These are phyloP conservation scores for Zaprionus gabonicus DNA, from an alignment of 1,140 invertebrate genomes.

Conservation along the genomic window DNA sequence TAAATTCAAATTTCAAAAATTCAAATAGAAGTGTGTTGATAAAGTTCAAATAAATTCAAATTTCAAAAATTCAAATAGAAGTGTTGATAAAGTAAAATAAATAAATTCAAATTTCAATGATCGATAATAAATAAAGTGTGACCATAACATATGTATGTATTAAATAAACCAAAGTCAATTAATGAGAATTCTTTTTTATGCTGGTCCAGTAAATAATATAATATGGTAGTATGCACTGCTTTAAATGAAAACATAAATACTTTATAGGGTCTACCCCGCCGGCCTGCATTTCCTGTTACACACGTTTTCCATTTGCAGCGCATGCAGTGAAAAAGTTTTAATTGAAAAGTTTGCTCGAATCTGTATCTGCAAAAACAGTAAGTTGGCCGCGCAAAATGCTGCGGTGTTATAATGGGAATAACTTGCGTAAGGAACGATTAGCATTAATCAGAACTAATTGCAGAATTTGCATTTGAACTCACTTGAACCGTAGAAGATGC, in stretches of 20 bases:
- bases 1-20: too few species aligned
- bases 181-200: too few species aligned
- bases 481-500: not conserved
- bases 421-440: not conserved
- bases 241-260: not conserved
- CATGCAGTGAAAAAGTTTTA: slow-evolving; percentile 56
- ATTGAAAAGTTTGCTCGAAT: slow-evolving; percentile 73
- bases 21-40: too few species aligned
- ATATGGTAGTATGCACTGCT: not conserved
- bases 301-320: not conserved
- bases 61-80: too few species aligned
- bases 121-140: too few species aligned
- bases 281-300: not conserved
- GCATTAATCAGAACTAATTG: slow-evolving; percentile 5
- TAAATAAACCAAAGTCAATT: too few species aligned
- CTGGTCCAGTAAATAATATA: not conserved
- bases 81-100: too few species aligned
- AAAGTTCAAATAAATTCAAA: too few species aligned
- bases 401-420: not conserved
- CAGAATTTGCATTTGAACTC: slow-evolving; percentile 1
- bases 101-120: too few species aligned
- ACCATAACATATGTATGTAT: not conserved
- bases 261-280: not conserved
- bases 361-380: slow-evolving; percentile 33
- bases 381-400: not conserved